These are phyloP conservation scores for Odiellus spinosus DNA, from an alignment of 2,888 invertebrate species.

Conservation along the genomic window DNA sequence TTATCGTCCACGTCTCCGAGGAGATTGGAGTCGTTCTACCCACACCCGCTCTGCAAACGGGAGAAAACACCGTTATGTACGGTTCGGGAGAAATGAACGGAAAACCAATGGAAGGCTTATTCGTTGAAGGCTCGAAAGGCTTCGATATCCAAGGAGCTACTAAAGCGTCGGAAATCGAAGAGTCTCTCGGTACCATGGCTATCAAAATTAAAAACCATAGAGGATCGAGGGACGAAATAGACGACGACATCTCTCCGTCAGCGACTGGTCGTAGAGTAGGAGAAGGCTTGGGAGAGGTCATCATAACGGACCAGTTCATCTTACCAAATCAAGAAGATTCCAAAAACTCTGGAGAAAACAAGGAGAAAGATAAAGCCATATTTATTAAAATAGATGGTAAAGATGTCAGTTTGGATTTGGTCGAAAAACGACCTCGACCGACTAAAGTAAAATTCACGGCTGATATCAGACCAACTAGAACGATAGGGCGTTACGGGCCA, in stretches of 20 bases:
- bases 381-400: too few species aligned
- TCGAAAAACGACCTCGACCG: neutral
- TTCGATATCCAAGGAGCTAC: conserved; percentile 2
- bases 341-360: neutral
- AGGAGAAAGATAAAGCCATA: neutral
- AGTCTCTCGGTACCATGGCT: neutral
- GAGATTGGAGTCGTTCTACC: conserved; percentile 4
- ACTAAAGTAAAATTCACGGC: neutral
- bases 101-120: conserved; percentile 4
- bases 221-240: neutral
- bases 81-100: neutral
- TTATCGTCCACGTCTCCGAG: neutral
- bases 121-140: conserved; percentile 2
- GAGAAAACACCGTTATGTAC: too few species aligned
- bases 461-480: conserved; percentile 10
- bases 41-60: too few species aligned
- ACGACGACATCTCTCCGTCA: neutral
- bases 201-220: neutral
- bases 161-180: neutral
- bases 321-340: conserved; percentile 4
- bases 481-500: conserved; percentile 13
- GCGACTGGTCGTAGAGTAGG: conserved; percentile 10
- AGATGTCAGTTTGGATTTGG: too few species aligned
- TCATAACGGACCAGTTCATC: conserved; percentile 15
- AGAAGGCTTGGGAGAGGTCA: conserved; percentile 9